Conservation (phyloP, 2,113 vertebrate species). For the Rallus limicola region DNA sequence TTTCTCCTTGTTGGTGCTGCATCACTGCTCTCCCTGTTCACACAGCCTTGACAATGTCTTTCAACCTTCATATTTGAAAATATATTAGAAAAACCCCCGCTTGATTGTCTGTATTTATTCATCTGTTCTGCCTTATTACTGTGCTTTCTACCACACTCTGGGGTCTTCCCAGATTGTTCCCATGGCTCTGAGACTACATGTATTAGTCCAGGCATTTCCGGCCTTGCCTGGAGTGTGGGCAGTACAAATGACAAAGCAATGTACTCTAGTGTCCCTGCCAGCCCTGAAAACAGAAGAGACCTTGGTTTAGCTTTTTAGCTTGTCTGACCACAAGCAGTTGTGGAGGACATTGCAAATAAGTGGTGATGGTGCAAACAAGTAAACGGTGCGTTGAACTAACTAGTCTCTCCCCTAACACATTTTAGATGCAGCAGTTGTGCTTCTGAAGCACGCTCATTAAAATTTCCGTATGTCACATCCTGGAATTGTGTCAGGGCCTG, state of each 20-base stretch:
- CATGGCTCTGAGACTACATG: background rate
- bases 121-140: background rate
- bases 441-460: background rate
- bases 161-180: background rate
- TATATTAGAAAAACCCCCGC: fast-evolving
- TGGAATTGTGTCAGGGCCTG: background rate
- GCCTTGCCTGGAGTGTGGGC: background rate
- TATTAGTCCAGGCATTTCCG: background rate
- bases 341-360: background rate
- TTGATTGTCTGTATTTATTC: background rate
- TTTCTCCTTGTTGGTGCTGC: background rate
- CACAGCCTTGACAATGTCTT: background rate
- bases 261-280: background rate
- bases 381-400: too few relatives aligned
- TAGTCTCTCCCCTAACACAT: background rate
- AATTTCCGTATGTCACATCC: background rate
- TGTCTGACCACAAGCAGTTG: background rate
- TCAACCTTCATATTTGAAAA: background rate
- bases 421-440: background rate
- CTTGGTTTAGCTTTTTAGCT: background rate
- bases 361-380: background rate
- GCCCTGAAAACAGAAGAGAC: background rate
- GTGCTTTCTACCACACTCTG: background rate
- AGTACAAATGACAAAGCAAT: background rate
- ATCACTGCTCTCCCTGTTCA: background rate